These are phyloP conservation scores for Tethya wilhelma DNA, from an alignment of 37 sponge, comb jelly and placozoan species.

Conservation along the genomic window DNA sequence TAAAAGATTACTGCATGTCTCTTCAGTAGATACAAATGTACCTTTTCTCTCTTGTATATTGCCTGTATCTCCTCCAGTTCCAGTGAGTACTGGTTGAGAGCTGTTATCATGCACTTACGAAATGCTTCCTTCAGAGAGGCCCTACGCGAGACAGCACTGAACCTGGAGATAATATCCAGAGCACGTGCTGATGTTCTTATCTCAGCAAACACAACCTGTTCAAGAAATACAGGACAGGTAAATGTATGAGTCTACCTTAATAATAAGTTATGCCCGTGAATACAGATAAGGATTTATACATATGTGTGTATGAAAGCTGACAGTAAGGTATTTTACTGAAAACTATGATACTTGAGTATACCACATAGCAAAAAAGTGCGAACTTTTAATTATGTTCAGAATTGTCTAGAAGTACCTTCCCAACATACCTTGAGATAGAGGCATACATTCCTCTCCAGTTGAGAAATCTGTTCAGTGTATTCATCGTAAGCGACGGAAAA, in stretches of 20 bases:
- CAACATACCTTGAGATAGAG: slow-evolving; percentile 53
- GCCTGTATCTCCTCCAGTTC: slow-evolving; percentile 79
- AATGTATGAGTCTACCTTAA: background rate
- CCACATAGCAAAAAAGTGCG: too few relatives aligned
- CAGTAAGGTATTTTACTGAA: too few relatives aligned
- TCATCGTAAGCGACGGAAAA: slow-evolving; percentile 28
- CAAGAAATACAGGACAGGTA: background rate
- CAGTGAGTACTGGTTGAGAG: slow-evolving; percentile 50
- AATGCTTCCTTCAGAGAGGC: slow-evolving; percentile 23
- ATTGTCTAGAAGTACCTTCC: too few relatives aligned
- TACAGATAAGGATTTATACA: background rate
- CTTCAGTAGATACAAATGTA: background rate
- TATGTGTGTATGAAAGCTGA: too few relatives aligned
- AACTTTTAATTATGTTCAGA: too few relatives aligned
- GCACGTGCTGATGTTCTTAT: background rate
- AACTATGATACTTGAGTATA: too few relatives aligned
- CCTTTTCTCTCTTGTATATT: slow-evolving; percentile 81
- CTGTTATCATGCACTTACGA: slow-evolving; percentile 16
- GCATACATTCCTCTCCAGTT: slow-evolving; percentile 47
- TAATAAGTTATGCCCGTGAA: background rate
- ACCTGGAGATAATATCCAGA: slow-evolving; percentile 35
- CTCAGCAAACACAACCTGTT: slow-evolving; percentile 33
- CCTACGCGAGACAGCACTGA: slow-evolving; percentile 30
- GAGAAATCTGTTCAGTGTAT: slow-evolving; percentile 17
- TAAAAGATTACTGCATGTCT: background rate